Conservation (phyloP, 2,797 vertebrate genomes). For the Enteromius trimaculatus region DNA sequence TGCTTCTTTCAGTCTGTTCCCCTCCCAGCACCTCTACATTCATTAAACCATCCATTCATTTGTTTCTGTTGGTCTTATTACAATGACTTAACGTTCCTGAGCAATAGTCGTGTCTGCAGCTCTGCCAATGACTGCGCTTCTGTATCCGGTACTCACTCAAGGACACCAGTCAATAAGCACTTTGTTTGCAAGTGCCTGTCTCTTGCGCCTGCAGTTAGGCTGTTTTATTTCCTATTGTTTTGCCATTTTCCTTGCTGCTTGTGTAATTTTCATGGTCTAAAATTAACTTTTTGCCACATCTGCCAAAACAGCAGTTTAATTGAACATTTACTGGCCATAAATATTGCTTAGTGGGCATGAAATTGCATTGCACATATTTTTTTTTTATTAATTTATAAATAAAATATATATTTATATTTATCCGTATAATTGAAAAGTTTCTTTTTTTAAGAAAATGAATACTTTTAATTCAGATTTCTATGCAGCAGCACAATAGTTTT, state of each 20-base stretch:
- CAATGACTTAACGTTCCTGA: constrained; percentile 39
- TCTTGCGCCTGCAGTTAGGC: constrained; percentile 21
- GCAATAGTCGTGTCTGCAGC: constrained; percentile 47
- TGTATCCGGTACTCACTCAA: constrained; percentile 50
- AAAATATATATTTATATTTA: neutral
- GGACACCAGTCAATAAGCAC: constrained; percentile 64
- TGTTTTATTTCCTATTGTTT: constrained; percentile 26
- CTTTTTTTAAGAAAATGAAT: neutral
- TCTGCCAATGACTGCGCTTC: constrained; percentile 54
- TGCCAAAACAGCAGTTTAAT: neutral
- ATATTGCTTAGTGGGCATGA: neutral
- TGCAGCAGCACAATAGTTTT: neutral
- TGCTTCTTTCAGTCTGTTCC: constrained; percentile 12
- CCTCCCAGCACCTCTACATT: constrained; percentile 25
- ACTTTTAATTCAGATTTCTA: constrained; percentile 2
- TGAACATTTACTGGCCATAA: neutral
- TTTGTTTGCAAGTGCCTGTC: constrained; percentile 59
- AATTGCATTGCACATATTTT: neutral
- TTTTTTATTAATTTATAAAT: neutral
- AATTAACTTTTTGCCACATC: neutral
- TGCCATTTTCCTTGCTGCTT: neutral
- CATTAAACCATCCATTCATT: constrained; percentile 52
- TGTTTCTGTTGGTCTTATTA: constrained; percentile 40
- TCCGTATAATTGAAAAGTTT: no score
- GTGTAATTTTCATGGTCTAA: neutral